These are phyloP conservation scores for Poeciliopsis presidionis DNA, from an alignment of 2,797 vertebrate species.

Conservation along the genomic window DNA sequence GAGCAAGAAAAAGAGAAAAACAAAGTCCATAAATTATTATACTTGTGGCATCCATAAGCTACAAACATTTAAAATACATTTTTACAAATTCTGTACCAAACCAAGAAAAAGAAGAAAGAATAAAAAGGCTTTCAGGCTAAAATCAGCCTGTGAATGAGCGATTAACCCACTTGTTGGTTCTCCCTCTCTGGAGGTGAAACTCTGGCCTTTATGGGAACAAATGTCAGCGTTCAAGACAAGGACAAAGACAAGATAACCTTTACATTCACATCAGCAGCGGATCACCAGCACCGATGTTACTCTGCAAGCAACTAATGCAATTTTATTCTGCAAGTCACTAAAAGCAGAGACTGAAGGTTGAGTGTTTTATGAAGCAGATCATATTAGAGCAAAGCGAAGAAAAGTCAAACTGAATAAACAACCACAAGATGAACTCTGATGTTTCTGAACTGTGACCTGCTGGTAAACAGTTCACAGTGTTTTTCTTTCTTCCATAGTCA, in stretches of 20 bases:
- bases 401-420: neutral
- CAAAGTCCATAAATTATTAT: neutral
- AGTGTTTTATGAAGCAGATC: neutral
- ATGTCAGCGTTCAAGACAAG: constrained; percentile 82
- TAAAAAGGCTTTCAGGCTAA: constrained; percentile 23
- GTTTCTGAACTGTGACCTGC: neutral
- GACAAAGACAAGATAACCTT: constrained; percentile 78
- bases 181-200: constrained; percentile 74
- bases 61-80: constrained; percentile 8
- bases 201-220: constrained; percentile 81
- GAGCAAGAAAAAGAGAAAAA: neutral
- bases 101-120: constrained; percentile 24
- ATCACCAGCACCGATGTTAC: constrained; percentile 49
- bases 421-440: neutral
- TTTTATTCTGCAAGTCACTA: constrained; percentile 30
- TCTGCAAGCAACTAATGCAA: constrained; percentile 36
- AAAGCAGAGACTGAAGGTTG: constrained; percentile 21
- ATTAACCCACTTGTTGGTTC: constrained; percentile 72
- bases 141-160: constrained; percentile 40
- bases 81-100: neutral
- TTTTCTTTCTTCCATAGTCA: no score
- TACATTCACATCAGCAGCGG: constrained; percentile 60
- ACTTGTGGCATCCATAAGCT: neutral
- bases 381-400: neutral
- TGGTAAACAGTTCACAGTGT: no score